phyloP scores from a whole-genome alignment of 2,888 invertebrate genomes.

The Zelleria hepariella region DNA sequence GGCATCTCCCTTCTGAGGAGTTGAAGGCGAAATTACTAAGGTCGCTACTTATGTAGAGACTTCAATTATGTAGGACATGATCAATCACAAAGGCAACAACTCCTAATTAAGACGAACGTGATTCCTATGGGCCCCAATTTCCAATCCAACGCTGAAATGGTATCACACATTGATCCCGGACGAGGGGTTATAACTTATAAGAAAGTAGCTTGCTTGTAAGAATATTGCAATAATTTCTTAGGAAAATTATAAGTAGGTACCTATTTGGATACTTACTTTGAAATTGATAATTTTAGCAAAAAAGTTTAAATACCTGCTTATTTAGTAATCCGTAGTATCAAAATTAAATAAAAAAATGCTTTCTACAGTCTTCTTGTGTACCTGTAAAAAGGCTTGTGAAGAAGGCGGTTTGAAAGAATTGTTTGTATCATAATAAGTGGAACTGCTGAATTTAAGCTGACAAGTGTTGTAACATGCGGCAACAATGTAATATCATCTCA shows the following conservation, averaged over 20 bases:
- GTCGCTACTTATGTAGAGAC: background rate
- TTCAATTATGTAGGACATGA: too few species aligned
- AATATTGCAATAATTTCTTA: too few species aligned
- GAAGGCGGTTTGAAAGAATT: background rate
- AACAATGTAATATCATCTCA: background rate
- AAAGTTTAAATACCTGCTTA: background rate
- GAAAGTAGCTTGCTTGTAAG: too few species aligned
- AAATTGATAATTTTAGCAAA: background rate
- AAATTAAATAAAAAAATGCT: too few species aligned
- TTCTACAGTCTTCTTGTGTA: too few species aligned
- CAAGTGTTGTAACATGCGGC: background rate
- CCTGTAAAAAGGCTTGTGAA: background rate
- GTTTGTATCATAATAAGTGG: background rate
- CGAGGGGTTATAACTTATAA: background rate
- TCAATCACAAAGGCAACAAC: too few species aligned
- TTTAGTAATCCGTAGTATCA: background rate
- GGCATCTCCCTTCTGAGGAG: background rate
- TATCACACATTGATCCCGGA: background rate
- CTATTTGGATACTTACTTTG: too few species aligned
- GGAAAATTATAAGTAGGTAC: too few species aligned
- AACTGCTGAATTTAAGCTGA: background rate
- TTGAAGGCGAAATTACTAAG: background rate
- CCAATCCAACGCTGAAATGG: background rate
- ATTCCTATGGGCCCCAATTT: background rate
- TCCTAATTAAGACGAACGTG: background rate